Evolutionary conservation across 2,113 vertebrate species (phyloP).

Genomic region (Stictonetta naevosa): DNA sequence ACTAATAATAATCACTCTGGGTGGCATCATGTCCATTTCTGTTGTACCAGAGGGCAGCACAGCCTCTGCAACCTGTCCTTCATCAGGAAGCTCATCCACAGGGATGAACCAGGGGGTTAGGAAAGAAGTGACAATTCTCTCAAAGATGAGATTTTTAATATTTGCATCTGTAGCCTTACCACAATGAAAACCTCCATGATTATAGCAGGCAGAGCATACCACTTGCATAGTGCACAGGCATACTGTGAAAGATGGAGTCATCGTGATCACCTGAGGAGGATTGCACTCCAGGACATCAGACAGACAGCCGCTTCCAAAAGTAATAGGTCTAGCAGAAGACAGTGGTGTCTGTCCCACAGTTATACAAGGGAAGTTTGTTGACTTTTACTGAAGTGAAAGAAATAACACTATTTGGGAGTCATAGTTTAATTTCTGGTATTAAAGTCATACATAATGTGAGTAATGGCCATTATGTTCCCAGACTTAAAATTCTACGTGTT

Average conservation of each 20-base stretch:
- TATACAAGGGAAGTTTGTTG: neutral
- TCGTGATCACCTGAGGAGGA: neutral
- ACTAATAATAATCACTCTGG: neutral
- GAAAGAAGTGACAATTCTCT: neutral
- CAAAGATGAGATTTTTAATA: neutral
- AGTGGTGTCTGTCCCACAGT: neutral
- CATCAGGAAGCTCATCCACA: neutral
- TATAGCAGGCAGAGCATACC: neutral
- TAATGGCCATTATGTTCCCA: neutral
- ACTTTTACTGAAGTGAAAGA: neutral
- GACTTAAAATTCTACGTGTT: neutral
- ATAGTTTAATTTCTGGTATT: neutral
- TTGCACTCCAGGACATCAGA: neutral
- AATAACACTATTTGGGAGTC: neutral
- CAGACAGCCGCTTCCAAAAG: neutral
- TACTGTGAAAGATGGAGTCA: neutral
- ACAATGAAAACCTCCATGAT: neutral
- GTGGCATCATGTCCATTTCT: neutral
- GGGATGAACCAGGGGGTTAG: neutral
- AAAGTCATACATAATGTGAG: neutral
- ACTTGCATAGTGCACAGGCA: neutral
- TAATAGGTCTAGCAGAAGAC: neutral
- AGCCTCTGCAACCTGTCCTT: neutral
- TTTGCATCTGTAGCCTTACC: neutral
- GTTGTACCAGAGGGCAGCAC: neutral